Base-by-base conservation (phyloP, 2,113 vertebrate genomes). In the Xiphophorus couchianus region DNA sequence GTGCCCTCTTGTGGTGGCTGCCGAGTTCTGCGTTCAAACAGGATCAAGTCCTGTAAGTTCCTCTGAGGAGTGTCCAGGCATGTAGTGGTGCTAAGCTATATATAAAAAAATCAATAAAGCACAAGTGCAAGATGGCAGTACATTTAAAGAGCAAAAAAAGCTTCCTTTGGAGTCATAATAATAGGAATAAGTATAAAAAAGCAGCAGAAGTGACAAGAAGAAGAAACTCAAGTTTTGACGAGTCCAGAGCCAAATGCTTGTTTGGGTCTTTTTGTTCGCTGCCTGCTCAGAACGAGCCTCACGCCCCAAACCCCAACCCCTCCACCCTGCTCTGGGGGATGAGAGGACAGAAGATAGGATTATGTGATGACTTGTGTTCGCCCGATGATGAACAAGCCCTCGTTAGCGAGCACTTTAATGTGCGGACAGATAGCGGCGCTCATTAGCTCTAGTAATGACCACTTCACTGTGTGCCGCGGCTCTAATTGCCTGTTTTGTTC, bases 381-480 rank as follows among this genome's bases (percentile, higher is more conserved):
- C 62, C 64, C 71, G 86, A 93, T 93, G 94, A 95, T 95, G 93
- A 94, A 95, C 93, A 95, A 93, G 91, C 89, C 78, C 92, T 94
- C 93, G 90, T 95, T 95, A 95, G 90, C 72, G 28, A 80, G 83
- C 87, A 75, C 90, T 92, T 92, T 93, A 95, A 94, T 92, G 91
- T 86, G 82, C 27, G 84, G 87, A 87, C 89, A 91, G 94, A 95
- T 94, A 93, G 93, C 66, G 62, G 62, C 67, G 19, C 90, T 94
- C 94, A 94, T 95, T 95, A 95, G 90, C 90, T 87, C 78, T 85
- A 90, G 89, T 94, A 93, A 95, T 92, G 93, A 93, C 91, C 91
- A 87, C 90, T 94, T 90, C 88, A 88, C 89, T 90, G 84, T 83
- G 88, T 51, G 78, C 51, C 71, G 78, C 84, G 64, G 83, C 91